Percentiles rank a stretch among this genome's conserved stretches.
Conservation (phyloP, 2,797 vertebrate genomes). For the Malacoraja senta region DNA sequence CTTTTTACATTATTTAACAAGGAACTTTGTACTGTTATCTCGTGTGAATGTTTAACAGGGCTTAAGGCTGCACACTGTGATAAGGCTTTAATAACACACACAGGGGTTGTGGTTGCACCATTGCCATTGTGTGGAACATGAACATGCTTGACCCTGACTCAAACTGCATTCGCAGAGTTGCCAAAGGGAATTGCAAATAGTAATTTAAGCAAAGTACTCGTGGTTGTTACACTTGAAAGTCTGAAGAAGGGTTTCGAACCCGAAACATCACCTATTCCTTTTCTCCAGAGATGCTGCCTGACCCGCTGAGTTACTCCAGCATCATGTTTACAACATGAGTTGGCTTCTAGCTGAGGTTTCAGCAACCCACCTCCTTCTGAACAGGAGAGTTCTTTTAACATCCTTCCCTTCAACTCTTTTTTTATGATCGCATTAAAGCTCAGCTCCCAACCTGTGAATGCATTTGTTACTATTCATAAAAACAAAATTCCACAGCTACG, state of each 20-base stretch:
- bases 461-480: neutral
- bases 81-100: neutral
- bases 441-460: neutral
- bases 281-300: too few relatives aligned
- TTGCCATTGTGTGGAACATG: neutral
- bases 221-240: neutral
- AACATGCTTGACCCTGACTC: neutral
- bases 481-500: neutral
- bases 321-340: too few relatives aligned
- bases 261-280: too few relatives aligned
- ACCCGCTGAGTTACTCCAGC: too few relatives aligned
- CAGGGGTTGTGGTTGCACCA: neutral
- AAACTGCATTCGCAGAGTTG: neutral
- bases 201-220: neutral
- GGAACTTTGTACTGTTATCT: slow-evolving; percentile 12
- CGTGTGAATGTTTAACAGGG: slow-evolving; percentile 23
- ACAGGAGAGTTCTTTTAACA: neutral
- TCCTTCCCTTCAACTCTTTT: neutral
- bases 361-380: neutral
- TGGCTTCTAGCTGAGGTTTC: neutral
- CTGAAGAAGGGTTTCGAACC: too few relatives aligned
- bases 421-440: neutral
- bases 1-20: neutral
- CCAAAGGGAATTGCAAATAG: neutral
- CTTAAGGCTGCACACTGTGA: neutral